These are phyloP conservation scores for Pseudochirops cupreus DNA, from an alignment of 2,797 vertebrate species.

Conservation along the genomic window DNA sequence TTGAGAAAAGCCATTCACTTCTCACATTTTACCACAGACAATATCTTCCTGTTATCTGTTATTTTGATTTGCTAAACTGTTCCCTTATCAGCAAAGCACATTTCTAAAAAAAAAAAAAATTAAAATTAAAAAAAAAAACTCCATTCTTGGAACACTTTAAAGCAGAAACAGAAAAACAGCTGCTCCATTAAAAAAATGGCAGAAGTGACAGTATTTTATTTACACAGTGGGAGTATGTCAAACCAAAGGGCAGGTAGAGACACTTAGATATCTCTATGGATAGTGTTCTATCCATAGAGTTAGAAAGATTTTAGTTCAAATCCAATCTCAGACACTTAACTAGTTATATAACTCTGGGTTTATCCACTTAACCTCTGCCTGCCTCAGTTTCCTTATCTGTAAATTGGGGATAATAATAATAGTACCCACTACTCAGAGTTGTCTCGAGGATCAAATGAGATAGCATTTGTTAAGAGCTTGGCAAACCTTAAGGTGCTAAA, in stretches of 20 bases:
- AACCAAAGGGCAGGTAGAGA: neutral
- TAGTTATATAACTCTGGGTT: neutral
- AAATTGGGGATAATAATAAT: neutral
- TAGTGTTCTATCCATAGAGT: neutral
- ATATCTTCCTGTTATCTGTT: neutral
- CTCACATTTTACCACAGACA: neutral
- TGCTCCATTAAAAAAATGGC: neutral
- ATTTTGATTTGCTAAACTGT: constrained; percentile 22
- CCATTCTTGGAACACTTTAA: constrained; percentile 17
- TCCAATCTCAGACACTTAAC: neutral
- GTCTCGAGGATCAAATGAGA: neutral
- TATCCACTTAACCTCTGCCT: neutral
- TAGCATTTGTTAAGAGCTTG: neutral
- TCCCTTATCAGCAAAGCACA: neutral
- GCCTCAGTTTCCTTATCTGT: neutral
- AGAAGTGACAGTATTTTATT: neutral
- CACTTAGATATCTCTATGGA: neutral
- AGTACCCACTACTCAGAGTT: neutral
- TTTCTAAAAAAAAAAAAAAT: neutral
- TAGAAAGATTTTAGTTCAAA: neutral
- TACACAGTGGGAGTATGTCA: neutral
- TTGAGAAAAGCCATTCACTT: constrained; percentile 15
- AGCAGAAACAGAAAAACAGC: neutral
- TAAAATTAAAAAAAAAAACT: constrained; percentile 22
- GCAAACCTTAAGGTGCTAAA: neutral